phyloP scores from a whole-genome alignment of 2,797 vertebrate genomes.

The Microcaecilia unicolor region DNA sequence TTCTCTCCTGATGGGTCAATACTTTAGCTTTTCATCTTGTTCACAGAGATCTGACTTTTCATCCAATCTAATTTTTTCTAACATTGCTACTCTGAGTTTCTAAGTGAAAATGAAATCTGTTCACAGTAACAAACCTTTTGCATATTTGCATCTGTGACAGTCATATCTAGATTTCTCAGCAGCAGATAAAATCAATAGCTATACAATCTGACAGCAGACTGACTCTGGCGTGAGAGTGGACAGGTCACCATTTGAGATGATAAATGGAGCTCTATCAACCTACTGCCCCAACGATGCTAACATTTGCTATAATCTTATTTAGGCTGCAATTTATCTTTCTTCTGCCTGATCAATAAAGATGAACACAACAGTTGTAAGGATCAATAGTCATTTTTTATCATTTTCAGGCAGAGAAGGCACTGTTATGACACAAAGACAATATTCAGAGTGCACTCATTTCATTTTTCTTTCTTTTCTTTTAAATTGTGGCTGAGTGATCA shows the following conservation, averaged over 20 bases:
- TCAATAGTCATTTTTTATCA: conserved; percentile 78
- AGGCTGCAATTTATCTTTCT: conserved; percentile 76
- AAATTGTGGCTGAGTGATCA: conserved; percentile 34
- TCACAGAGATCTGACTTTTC: no score
- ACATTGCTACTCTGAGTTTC: conserved; percentile 21
- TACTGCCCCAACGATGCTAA: conserved; percentile 36
- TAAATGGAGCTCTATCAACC: conserved; percentile 53
- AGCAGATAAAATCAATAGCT: conserved; percentile 42
- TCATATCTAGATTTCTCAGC: conserved; percentile 24
- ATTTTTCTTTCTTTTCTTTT: conserved; percentile 4
- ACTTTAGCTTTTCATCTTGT: no score
- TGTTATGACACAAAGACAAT: conserved; percentile 57
- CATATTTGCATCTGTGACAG: conserved; percentile 42
- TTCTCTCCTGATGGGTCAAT: no score
- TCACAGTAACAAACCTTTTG: conserved; percentile 43
- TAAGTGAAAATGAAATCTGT: conserved; percentile 42
- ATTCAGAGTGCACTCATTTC: conserved; percentile 27
- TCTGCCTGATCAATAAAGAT: conserved; percentile 79
- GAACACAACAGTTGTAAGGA: conserved; percentile 79
- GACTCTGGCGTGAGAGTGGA: conserved; percentile 9
- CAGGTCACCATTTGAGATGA: conserved; percentile 49
- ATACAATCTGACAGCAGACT: conserved; percentile 36
- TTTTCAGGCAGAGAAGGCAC: conserved; percentile 52
- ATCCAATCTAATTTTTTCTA: conserved; percentile 40
- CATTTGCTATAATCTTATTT: conserved; percentile 54